These are phyloP conservation scores for Sthenelais limicola DNA, from an alignment of 2,888 invertebrate species.

Conservation along the genomic window DNA sequence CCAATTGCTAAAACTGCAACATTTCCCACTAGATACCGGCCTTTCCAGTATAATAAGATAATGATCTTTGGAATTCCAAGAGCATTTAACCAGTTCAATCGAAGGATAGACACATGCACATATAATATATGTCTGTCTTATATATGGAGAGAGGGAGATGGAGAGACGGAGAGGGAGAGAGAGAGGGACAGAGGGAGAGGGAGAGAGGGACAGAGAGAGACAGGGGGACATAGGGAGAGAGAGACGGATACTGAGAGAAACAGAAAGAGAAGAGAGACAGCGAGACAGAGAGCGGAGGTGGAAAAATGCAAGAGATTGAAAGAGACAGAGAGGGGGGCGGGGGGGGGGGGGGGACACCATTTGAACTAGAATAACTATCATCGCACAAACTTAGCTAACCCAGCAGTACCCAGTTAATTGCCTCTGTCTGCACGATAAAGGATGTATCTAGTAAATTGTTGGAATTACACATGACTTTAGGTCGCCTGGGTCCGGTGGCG, in stretches of 20 bases:
- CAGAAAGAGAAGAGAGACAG: not conserved
- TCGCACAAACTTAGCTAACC: not conserved
- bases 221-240: not conserved
- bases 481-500: too few species aligned
- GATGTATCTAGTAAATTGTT: too few species aligned
- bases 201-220: not conserved
- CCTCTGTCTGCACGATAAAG: too few species aligned
- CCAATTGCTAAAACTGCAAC: too few species aligned
- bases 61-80: too few species aligned
- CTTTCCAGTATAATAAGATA: too few species aligned
- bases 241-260: not conserved
- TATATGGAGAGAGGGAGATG: not conserved
- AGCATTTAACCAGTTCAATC: too few species aligned
- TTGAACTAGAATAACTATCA: not conserved
- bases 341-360: not conserved
- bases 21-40: too few species aligned
- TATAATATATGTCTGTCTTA: too few species aligned
- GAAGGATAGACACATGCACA: too few species aligned
- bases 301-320: not conserved
- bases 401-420: too few species aligned
- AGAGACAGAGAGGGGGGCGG: not conserved
- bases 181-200: not conserved
- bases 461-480: too few species aligned
- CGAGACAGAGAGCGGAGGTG: not conserved
- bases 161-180: not conserved